phyloP scores from a whole-genome alignment of 2,797 vertebrate genomes.

The Sebastes cheni region DNA sequence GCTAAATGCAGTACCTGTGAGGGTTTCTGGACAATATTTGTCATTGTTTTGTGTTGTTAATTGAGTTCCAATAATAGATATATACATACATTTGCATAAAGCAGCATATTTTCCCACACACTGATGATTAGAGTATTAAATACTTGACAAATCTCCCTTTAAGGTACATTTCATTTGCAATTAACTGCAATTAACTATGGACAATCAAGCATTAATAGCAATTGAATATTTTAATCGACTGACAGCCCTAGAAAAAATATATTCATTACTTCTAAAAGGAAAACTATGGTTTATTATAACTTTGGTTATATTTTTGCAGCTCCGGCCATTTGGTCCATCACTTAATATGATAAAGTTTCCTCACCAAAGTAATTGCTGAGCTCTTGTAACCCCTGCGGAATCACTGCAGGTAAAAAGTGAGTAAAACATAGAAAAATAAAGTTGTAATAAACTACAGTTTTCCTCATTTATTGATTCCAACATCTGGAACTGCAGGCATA shows the following conservation, averaged over 20 bases:
- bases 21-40: accelerated
- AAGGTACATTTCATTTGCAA: accelerated
- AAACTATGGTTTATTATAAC: background rate
- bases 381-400: background rate
- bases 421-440: background rate
- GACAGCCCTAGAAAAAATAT: background rate
- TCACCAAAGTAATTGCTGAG: background rate
- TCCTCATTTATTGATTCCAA: background rate
- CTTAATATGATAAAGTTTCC: background rate
- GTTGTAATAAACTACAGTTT: background rate
- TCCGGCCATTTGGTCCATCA: background rate
- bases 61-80: accelerated
- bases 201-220: too few species aligned
- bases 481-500: background rate
- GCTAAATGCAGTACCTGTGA: too few species aligned
- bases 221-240: too few species aligned
- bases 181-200: accelerated
- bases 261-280: background rate
- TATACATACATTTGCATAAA: too few species aligned
- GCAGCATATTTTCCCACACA: too few species aligned
- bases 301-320: background rate
- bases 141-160: too few species aligned
- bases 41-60: too few species aligned
- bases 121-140: too few species aligned
- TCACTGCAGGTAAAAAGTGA: background rate